Conservation (phyloP, 2,113 vertebrate genomes). For the Oncorhynchus masou region DNA sequence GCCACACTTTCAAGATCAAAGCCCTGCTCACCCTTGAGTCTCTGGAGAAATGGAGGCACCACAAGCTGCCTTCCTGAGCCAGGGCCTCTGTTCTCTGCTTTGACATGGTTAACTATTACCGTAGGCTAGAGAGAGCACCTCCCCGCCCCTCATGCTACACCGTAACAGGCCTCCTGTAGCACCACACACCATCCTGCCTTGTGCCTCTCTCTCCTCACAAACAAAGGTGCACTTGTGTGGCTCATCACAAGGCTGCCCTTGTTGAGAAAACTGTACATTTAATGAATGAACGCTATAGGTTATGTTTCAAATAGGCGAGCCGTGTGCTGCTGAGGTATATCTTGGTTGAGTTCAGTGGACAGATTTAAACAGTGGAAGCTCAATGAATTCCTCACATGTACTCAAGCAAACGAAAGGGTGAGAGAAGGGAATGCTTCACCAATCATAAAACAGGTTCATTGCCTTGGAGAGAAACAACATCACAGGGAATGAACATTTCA, state of each 20-base stretch:
- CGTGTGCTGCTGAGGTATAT: conserved; percentile 12
- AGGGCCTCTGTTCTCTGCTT: conserved; percentile 50
- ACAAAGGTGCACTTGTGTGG: conserved; percentile 58
- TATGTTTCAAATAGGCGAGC: conserved; percentile 5
- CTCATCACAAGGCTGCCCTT: conserved; percentile 61
- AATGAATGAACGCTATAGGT: conserved; percentile 21
- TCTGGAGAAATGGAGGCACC: conserved; percentile 66
- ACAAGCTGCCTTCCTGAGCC: conserved; percentile 34
- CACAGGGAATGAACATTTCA: neutral
- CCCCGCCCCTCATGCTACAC: conserved; percentile 54
- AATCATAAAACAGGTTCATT: conserved; percentile 1
- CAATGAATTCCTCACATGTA: neutral
- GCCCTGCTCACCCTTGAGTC: conserved; percentile 62
- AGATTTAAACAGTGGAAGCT: conserved; percentile 7
- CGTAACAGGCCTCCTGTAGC: conserved; percentile 43
- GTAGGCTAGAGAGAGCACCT: conserved; percentile 55
- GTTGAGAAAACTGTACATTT: conserved; percentile 45
- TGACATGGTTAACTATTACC: conserved; percentile 71
- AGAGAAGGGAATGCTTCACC: neutral
- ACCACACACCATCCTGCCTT: conserved; percentile 36
- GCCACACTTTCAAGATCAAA: conserved; percentile 82
- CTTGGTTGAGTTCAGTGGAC: neutral
- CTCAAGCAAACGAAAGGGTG: neutral
- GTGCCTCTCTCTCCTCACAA: conserved; percentile 34
- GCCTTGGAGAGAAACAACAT: conserved; percentile 5